Percentiles rank a stretch among this genome's conserved stretches.
These are phyloP conservation scores for Pelagia noctiluca DNA, from an alignment of 30 jellyfish, hydroid and myxozoan species.

Conservation along the genomic window DNA sequence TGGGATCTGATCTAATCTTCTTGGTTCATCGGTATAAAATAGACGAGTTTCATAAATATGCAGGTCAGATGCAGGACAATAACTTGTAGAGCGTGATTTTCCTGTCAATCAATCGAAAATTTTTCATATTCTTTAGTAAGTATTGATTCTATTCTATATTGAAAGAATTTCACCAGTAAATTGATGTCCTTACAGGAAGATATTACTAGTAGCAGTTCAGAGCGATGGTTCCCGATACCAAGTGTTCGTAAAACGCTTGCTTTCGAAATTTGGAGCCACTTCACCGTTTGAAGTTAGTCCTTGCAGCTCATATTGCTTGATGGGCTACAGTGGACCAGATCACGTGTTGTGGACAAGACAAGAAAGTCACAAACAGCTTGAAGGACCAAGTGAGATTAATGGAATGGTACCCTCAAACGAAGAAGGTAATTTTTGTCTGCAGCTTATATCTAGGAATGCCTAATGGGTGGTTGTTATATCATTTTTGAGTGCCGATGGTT, in stretches of 20 bases:
- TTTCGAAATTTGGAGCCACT: conserved; percentile 26
- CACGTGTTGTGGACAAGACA: conserved; percentile 18
- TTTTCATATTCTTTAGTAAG: too few species aligned
- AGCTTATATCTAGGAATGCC: too few species aligned
- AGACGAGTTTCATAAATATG: too few species aligned
- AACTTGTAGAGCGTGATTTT: too few species aligned
- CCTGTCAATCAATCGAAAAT: too few species aligned
- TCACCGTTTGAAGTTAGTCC: conserved; percentile 5
- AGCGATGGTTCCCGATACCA: conserved; percentile 17
- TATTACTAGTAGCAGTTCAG: conserved; percentile 9
- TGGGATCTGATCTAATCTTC: too few species aligned
- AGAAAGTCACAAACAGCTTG: neutral
- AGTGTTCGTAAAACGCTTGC: neutral
- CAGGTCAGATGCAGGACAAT: too few species aligned
- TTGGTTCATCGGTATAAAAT: too few species aligned
- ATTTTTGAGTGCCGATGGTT: too few species aligned
- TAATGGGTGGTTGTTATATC: too few species aligned
- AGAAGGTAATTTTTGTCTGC: neutral
- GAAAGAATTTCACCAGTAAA: too few species aligned
- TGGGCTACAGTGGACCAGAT: conserved; percentile 40
- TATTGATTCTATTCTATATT: too few species aligned
- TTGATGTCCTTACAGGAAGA: conserved; percentile 10
- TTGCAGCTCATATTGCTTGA: conserved; percentile 18
- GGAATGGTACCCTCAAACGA: neutral
- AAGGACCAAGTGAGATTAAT: conserved; percentile 44